Conservation (phyloP, 2,888 invertebrate species). For the Caenorhabditis sp. region DNA sequence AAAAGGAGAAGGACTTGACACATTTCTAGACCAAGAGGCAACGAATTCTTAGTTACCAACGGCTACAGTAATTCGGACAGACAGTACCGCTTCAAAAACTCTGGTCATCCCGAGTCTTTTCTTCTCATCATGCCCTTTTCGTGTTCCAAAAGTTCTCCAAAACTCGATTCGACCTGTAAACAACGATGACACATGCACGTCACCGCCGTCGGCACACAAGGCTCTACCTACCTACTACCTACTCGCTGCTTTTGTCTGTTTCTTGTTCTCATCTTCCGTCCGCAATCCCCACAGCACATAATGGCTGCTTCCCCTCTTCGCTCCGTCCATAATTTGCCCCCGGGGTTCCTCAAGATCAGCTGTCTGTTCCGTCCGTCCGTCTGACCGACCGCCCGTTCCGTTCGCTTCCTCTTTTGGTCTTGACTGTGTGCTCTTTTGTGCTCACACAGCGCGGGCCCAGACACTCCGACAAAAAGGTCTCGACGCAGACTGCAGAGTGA, state of each 20-base stretch:
- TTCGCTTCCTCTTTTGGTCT: conserved; percentile 19
- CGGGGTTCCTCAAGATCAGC: background rate
- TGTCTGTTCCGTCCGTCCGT: too few relatives aligned
- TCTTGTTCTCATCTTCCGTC: too few relatives aligned
- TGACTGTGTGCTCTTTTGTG: conserved; percentile 21
- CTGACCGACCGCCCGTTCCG: too few relatives aligned
- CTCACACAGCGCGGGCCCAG: background rate
- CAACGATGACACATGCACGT: background rate
- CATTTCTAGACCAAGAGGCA: too few relatives aligned
- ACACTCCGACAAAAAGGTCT: too few relatives aligned
- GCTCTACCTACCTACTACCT: background rate
- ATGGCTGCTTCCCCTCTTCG: too few relatives aligned
- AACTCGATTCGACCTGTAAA: background rate
- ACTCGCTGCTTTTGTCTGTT: too few relatives aligned
- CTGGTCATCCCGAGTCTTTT: too few relatives aligned
- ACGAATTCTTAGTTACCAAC: too few relatives aligned
- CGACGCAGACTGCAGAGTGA: background rate
- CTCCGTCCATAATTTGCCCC: conserved; percentile 2
- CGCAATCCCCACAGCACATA: conserved; percentile 1
- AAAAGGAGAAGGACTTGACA: background rate
- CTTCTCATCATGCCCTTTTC: background rate
- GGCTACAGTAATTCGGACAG: too few relatives aligned
- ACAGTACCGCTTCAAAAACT: too few relatives aligned
- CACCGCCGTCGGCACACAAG: background rate
- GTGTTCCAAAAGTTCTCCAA: background rate